Conservation (phyloP, 2,113 vertebrate species). For the Leucosticte australis region DNA sequence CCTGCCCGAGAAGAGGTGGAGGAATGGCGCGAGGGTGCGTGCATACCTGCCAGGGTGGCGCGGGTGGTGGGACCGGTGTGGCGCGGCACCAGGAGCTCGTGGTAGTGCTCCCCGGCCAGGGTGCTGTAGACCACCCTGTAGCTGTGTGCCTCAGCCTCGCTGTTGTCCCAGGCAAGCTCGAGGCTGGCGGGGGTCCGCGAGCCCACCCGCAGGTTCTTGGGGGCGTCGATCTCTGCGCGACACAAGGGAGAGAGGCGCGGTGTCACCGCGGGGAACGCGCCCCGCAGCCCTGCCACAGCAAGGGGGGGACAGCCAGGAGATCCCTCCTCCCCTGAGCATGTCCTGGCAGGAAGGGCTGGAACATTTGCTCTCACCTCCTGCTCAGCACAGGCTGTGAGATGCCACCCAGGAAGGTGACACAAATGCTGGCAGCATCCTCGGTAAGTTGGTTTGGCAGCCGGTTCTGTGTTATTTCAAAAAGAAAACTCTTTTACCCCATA, state of each 20-base stretch:
- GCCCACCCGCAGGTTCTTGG: conserved; percentile 89
- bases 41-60: conserved; percentile 83
- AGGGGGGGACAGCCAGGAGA: not conserved
- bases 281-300: fast-evolving
- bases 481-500: fast-evolving
- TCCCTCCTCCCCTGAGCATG: not conserved
- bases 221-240: conserved; percentile 91
- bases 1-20: not conserved
- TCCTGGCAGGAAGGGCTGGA: not conserved
- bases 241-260: conserved; percentile 70
- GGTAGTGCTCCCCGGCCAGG: conserved; percentile 92
- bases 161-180: conserved; percentile 96
- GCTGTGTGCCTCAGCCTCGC: conserved; percentile 87
- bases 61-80: conserved; percentile 82
- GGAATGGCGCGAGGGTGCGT: not conserved
- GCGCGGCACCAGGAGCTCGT: conserved; percentile 85
- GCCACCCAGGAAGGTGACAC: fast-evolving
- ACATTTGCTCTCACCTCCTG: not conserved
- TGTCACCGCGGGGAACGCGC: fast-evolving
- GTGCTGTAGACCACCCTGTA: conserved; percentile 97
- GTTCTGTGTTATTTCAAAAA: not conserved
- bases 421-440: not conserved
- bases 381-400: not conserved
- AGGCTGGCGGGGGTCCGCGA: conserved; percentile 83
- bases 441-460: not conserved